These are phyloP conservation scores for Gila robusta DNA, from an alignment of 2,797 vertebrate species.

Conservation along the genomic window DNA sequence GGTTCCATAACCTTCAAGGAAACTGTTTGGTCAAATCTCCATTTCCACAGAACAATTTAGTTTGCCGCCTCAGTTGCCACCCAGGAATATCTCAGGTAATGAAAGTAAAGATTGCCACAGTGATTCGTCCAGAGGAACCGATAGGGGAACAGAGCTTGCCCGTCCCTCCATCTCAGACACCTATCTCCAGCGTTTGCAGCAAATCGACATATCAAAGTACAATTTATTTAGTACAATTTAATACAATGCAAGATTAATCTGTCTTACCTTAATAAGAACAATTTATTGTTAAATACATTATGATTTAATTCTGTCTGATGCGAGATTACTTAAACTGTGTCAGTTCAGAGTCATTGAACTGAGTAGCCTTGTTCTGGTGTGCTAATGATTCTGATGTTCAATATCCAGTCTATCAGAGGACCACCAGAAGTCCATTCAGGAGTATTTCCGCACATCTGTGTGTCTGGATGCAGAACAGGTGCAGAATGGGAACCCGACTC, in stretches of 20 bases:
- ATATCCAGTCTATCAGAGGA: constrained; percentile 86
- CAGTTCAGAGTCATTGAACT: background rate
- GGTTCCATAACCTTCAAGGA: background rate
- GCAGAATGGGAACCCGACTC: constrained; percentile 84
- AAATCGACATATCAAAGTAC: constrained; percentile 87
- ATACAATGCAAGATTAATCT: background rate
- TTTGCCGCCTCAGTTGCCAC: constrained; percentile 87
- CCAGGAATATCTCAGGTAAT: constrained; percentile 80
- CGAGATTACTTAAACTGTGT: background rate
- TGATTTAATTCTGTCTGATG: background rate
- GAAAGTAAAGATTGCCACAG: constrained; percentile 81
- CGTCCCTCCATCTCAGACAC: constrained; percentile 82
- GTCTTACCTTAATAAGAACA: background rate
- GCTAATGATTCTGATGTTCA: constrained; percentile 12
- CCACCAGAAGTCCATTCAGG: constrained; percentile 88
- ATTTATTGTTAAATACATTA: background rate
- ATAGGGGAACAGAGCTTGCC: constrained; percentile 75
- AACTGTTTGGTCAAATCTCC: constrained; percentile 37
- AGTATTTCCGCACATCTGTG: constrained; percentile 87
- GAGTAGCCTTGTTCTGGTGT: background rate
- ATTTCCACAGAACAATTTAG: constrained; percentile 74
- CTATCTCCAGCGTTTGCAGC: constrained; percentile 85
- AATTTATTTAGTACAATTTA: constrained; percentile 25
- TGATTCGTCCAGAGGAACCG: constrained; percentile 71
- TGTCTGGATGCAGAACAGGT: constrained; percentile 85